phyloP scores from a whole-genome alignment of 2,797 vertebrate genomes.

The Neosilurus hyrtlii region DNA sequence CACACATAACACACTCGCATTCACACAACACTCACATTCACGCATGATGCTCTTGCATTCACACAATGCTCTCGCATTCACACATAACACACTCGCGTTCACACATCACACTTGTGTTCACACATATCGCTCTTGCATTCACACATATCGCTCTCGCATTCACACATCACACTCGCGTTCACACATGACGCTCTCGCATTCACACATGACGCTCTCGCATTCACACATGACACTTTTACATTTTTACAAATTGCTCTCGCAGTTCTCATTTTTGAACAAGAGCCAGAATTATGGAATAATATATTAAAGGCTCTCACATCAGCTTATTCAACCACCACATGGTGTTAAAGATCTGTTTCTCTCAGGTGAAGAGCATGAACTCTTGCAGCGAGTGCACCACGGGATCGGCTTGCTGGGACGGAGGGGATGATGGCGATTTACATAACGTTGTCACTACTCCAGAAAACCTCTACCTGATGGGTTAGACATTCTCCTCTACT shows the following conservation, averaged over 20 bases:
- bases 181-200: neutral
- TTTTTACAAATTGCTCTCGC: neutral
- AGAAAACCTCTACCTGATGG: conserved; percentile 97
- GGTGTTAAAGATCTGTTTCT: neutral
- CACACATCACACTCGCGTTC: neutral
- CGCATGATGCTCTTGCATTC: neutral
- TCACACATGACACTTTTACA: neutral
- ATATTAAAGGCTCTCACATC: neutral
- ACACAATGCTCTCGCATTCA: neutral
- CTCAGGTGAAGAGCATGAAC: conserved; percentile 85
- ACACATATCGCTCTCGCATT: no score
- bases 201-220: neutral
- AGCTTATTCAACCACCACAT: neutral
- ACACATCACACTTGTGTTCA: no score
- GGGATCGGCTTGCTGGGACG: conserved; percentile 86
- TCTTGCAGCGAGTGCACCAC: conserved; percentile 89
- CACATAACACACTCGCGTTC: neutral
- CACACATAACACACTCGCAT: neutral
- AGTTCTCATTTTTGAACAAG: neutral
- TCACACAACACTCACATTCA: neutral
- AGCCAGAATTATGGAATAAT: neutral
- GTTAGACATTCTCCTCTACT: conserved; percentile 64
- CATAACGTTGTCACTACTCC: conserved; percentile 87
- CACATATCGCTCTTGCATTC: no score
- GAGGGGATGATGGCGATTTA: conserved; percentile 77